These are phyloP conservation scores for Myotis yumanensis DNA, from an alignment of 2,113 vertebrate species.

Conservation along the genomic window DNA sequence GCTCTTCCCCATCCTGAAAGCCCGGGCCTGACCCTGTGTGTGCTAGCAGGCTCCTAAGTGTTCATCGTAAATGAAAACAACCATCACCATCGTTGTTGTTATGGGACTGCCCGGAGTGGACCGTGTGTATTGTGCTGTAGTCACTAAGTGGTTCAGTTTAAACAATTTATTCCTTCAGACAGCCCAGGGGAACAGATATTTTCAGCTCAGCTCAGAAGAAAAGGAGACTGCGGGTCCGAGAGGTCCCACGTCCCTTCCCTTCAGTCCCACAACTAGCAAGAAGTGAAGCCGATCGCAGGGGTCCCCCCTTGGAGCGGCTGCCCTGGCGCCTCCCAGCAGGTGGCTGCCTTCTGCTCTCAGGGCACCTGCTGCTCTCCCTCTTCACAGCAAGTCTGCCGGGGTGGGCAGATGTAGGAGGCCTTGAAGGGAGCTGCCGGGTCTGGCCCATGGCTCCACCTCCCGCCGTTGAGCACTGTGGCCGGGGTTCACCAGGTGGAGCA, in stretches of 20 bases:
- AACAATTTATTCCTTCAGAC: background rate
- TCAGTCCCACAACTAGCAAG: background rate
- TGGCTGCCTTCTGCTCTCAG: background rate
- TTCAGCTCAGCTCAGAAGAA: background rate
- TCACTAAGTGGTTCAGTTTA: too few species aligned
- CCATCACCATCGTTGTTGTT: background rate
- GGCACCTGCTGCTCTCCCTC: too few species aligned
- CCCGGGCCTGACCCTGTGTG: background rate
- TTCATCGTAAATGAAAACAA: background rate
- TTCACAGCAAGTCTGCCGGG: background rate
- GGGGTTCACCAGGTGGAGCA: background rate
- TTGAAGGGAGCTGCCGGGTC: background rate
- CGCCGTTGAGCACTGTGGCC: background rate
- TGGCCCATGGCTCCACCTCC: fast-evolving
- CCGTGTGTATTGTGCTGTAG: too few species aligned
- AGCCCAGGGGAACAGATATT: background rate
- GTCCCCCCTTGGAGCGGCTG: background rate
- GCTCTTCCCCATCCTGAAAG: too few species aligned
- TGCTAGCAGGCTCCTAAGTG: background rate
- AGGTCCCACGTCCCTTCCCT: background rate
- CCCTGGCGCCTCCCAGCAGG: background rate
- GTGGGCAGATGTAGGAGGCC: background rate
- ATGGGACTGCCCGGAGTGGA: background rate
- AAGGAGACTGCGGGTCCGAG: background rate
- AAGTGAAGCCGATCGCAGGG: background rate